These are phyloP conservation scores for Cecidostiba fungosa DNA, from an alignment of 2,888 invertebrate genomes.

Conservation along the genomic window DNA sequence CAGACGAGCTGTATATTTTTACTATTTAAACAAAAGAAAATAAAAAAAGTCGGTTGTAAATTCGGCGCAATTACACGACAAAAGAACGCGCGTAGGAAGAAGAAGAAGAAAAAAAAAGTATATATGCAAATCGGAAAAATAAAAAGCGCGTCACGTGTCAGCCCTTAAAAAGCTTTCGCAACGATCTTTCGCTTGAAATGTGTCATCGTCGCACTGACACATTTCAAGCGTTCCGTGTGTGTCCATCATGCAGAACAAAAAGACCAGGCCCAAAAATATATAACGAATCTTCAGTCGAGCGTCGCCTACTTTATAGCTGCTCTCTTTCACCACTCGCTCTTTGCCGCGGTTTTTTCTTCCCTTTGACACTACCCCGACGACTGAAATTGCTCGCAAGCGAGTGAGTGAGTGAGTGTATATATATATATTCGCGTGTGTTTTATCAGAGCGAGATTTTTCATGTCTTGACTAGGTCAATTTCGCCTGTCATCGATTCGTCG, in stretches of 20 bases:
- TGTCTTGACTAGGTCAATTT: neutral
- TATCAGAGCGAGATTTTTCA: neutral
- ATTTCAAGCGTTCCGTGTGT: neutral
- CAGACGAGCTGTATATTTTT: too few relatives aligned
- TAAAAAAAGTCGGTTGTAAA: too few relatives aligned
- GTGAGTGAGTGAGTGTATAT: neutral
- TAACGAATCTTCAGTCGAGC: slow-evolving; percentile 12
- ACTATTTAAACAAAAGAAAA: too few relatives aligned
- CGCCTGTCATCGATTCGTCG: slow-evolving; percentile 18
- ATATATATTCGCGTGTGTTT: neutral
- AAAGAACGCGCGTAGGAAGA: neutral
- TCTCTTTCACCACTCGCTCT: slow-evolving; percentile 12
- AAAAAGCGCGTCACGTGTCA: neutral
- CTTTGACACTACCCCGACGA: neutral
- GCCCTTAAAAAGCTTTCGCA: neutral
- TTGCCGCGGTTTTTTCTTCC: neutral
- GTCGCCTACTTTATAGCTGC: slow-evolving; percentile 21
- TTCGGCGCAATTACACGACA: neutral
- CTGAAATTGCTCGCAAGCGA: slow-evolving; percentile 4
- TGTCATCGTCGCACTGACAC: neutral
- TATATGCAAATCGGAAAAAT: neutral
- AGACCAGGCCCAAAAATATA: neutral
- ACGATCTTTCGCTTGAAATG: neutral
- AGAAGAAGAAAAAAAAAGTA: too few relatives aligned
- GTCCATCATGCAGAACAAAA: neutral